A percentile compares a stretch with the other conserved stretches of the same genome.
These are phyloP conservation scores for Hyla sarda DNA, from an alignment of 2,113 vertebrate species.

Conservation along the genomic window DNA sequence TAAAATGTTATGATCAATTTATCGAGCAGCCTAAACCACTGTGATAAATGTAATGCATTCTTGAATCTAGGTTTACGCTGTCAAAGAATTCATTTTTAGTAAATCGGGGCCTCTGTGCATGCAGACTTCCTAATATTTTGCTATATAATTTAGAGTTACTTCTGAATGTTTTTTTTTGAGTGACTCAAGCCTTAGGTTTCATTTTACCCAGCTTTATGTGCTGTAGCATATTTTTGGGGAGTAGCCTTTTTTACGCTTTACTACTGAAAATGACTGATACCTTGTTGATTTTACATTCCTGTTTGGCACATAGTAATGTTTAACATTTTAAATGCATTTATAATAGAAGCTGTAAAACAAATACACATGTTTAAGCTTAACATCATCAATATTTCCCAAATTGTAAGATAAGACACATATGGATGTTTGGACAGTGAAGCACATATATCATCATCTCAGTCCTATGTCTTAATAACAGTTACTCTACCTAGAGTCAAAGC, in stretches of 20 bases:
- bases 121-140: too few relatives aligned
- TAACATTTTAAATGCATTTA: not conserved
- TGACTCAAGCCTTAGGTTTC: too few relatives aligned
- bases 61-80: too few relatives aligned
- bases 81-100: too few relatives aligned
- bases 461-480: not conserved
- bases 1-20: too few relatives aligned
- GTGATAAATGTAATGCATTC: too few relatives aligned
- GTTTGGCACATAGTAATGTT: not conserved
- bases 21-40: too few relatives aligned
- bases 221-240: too few relatives aligned
- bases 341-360: conserved; percentile 34
- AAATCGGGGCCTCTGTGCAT: too few relatives aligned
- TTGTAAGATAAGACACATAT: conserved; percentile 33
- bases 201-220: too few relatives aligned
- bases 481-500: not conserved
- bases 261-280: not conserved
- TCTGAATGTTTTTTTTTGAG: too few relatives aligned
- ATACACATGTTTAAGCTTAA: not conserved
- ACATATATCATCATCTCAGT: not conserved
- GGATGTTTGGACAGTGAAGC: not conserved
- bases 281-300: not conserved
- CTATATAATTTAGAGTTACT: too few relatives aligned
- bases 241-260: not conserved
- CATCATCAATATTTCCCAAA: conserved; percentile 12